Percentiles rank a stretch among this genome's conserved stretches.
phyloP scores from a whole-genome alignment of 2,113 vertebrate genomes.

The Poecilia latipinna region DNA sequence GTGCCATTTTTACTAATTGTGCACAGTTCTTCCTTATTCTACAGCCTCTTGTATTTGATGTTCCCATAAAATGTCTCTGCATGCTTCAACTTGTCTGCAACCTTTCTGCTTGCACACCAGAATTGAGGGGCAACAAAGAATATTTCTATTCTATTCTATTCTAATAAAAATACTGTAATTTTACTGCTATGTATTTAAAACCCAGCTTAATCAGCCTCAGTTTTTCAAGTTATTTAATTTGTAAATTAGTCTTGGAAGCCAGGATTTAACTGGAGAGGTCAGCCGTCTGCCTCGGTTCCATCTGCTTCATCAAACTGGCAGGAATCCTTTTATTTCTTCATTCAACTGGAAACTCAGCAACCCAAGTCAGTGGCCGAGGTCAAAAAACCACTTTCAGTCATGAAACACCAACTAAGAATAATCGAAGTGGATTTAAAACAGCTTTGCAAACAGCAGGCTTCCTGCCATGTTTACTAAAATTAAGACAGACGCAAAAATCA shows the following conservation, averaged over 20 bases:
- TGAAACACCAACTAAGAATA: not conserved
- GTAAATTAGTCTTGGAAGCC: slow-evolving; percentile 22
- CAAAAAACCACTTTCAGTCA: not conserved
- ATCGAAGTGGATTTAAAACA: not conserved
- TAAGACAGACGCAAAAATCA: not conserved
- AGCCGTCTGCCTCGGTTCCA: slow-evolving; percentile 36
- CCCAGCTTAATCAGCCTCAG: not conserved
- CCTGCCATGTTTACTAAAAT: not conserved
- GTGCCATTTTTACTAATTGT: too few species aligned
- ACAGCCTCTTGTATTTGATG: not conserved
- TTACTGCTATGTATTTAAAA: not conserved
- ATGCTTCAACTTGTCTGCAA: not conserved
- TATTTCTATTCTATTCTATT: not conserved
- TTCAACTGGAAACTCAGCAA: slow-evolving; percentile 1
- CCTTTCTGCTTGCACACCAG: not conserved
- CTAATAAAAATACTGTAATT: not conserved
- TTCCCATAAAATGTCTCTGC: not conserved
- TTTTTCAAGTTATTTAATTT: slow-evolving; percentile 8
- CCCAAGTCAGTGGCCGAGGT: not conserved
- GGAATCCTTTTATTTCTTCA: slow-evolving; percentile 33
- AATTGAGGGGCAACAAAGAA: not conserved
- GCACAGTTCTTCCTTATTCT: too few species aligned
- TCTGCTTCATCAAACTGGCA: slow-evolving; percentile 16
- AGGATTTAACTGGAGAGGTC: slow-evolving; percentile 45
- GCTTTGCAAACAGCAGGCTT: not conserved